These are phyloP conservation scores for Trachelus troglodyta DNA, from an alignment of 2,888 invertebrate genomes.

Conservation along the genomic window DNA sequence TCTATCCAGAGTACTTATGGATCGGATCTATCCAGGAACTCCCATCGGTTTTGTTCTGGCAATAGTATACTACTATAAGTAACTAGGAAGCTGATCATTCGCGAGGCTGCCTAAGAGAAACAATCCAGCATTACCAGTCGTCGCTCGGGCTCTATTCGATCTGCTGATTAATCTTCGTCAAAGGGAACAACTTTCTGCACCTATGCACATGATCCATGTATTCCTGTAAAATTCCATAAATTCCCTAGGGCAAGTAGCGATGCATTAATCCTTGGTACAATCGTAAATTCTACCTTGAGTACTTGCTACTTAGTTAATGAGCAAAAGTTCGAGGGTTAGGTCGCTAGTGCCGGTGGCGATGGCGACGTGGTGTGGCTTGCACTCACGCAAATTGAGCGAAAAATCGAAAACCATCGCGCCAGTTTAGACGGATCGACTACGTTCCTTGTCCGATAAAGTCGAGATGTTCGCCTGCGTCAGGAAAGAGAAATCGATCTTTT, in stretches of 20 bases:
- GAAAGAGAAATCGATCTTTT: background rate
- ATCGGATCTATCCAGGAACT: too few relatives aligned
- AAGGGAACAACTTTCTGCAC: background rate
- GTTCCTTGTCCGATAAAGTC: background rate
- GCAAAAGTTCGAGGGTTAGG: conserved; percentile 37
- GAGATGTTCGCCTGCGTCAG: background rate
- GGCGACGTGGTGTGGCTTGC: conserved; percentile 19
- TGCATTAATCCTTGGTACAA: conserved; percentile 26
- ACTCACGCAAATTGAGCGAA: conserved; percentile 45
- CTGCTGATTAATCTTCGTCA: background rate
- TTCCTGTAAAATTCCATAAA: background rate
- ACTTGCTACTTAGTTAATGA: conserved; percentile 51
- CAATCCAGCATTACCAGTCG: background rate
- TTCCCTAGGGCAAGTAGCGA: background rate
- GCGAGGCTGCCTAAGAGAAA: background rate
- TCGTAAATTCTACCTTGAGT: conserved; percentile 42
- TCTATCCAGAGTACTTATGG: too few relatives aligned
- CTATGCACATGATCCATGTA: background rate
- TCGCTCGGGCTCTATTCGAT: background rate
- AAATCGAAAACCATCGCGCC: conserved; percentile 24
- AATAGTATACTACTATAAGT: background rate
- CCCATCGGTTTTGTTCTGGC: background rate
- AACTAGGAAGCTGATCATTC: background rate
- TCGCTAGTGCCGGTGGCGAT: conserved; percentile 11
- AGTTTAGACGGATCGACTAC: background rate